Base-by-base conservation (phyloP, 2,888 invertebrate species). In the Limulus polyphemus region DNA sequence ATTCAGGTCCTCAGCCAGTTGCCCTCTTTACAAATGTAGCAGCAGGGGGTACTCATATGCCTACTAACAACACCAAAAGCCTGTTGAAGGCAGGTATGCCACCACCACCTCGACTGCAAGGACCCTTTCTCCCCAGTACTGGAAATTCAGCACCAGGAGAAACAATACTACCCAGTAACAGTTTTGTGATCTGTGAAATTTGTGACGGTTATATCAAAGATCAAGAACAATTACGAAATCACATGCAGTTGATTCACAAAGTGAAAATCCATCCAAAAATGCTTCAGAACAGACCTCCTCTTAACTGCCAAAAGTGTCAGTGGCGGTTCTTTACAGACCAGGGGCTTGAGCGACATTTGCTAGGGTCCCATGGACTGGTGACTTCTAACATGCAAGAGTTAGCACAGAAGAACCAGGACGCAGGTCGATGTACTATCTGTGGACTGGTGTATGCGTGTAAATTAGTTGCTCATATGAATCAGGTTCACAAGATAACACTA, bases 191-290 rank as follows among this genome's bases (percentile, higher is more conserved):
- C 70, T 97, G 95, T 77, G 95, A 95, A 80, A 93, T 95, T 68
- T 97, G 95, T 78, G 95, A 95, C 74, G 93, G 93, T 32, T 94
- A 93, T 75, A 94, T 95, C 67, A 92, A 93, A 80, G 94, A 95
- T 77, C 81, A 93, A 73, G 92, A 93, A 73, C 92, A 93, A 75
- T 79, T 95, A 67, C 82, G 94, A 68, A 93, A 93, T 76, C 95
- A 95, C 75, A 94, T 95, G 90, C 93, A 92, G 75, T 94, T 92
- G 90, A 93, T 94, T 76, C 95, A 95, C 77, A 93, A 94, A 83
- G 90, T 92, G 70, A 92, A 92, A 78, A 93, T 93, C 73, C 92
- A 92, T 78, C 91, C 92, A 62, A 92, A 91, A 79, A 93, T 92
- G 92, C 91, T 92, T 71, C 89, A 91, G 78, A 92, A 90, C 78